Base-by-base conservation (phyloP, 2,888 invertebrate genomes). In the Vesta saturnalis region DNA sequence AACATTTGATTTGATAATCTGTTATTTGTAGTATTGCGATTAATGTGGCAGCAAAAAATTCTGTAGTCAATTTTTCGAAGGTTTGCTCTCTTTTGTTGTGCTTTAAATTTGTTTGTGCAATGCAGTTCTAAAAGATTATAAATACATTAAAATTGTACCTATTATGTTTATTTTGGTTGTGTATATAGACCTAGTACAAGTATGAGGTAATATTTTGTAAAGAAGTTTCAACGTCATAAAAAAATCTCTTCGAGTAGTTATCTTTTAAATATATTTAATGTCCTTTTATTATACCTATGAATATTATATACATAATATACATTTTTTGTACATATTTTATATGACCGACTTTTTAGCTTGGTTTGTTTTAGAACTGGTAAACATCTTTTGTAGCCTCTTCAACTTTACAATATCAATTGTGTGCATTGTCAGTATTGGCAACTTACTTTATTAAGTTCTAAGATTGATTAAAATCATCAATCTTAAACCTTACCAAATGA, bases 1-100 rank as follows among this genome's bases (percentile, higher is more conserved):
- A 57, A 61, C 47, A 22, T 64, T 64, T 55, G 49, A 64, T 62
- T 68, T 43, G 30, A 8, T 54, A n/a, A 39, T 39, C n/a, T 39
- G n/a, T 39, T 39, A 39, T 39, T 39, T 19, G 18, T 52, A 18
- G 52, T 52, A n/a, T 39, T 39, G 39, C 39, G 3, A 39, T 39
- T 39, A 19, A 19, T 52, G 18, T 52, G 52, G 52, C 52, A 52
- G 52, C 52, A 52, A n/a, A 43, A 43, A 52, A n/a, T 10, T 39
- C 39, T 39, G 39, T 39, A 39, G 30, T 52, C 52, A 52, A 12
- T 12, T 52, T 21, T 19, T 16, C 18, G n/a, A 52, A 52, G 52
- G 3, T 52, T 18, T 8, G 49, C 49, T 49, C 49, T 49, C 49
- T 49, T 49, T 6, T 14, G 15, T 14, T 18, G 49, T 49, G 49